Conservation (phyloP, 2,113 vertebrate genomes). For the Polypterus senegalus region DNA sequence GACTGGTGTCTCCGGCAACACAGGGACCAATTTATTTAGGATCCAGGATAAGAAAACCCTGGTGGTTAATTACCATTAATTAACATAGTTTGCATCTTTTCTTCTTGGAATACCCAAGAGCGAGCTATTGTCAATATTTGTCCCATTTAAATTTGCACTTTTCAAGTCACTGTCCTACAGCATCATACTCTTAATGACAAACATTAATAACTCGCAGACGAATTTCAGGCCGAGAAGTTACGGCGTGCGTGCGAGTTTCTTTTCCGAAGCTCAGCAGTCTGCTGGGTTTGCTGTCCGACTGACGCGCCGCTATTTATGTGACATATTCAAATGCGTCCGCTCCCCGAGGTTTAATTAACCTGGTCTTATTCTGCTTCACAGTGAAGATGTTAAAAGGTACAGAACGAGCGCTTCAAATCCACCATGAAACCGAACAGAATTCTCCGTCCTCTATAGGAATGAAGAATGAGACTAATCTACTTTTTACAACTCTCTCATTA, state of each 20-base stretch:
- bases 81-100: constrained; percentile 68
- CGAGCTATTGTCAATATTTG: constrained; percentile 62
- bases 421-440: constrained; percentile 20
- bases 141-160: constrained; percentile 48
- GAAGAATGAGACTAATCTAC: constrained; percentile 20
- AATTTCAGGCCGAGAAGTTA: constrained; percentile 14
- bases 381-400: constrained; percentile 41
- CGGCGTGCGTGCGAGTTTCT: background rate
- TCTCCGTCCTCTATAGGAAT: constrained; percentile 21
- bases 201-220: constrained; percentile 49
- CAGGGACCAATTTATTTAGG: constrained; percentile 65
- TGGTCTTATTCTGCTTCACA: constrained; percentile 45
- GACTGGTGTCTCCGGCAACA: constrained; percentile 57
- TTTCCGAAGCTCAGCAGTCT: constrained; percentile 22
- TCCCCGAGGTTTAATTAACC: constrained; percentile 62
- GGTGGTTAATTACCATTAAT: constrained; percentile 72
- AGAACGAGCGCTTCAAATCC: constrained; percentile 11
- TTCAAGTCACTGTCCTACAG: constrained; percentile 45
- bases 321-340: constrained; percentile 47
- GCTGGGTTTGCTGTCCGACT: constrained; percentile 35
- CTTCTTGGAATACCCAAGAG: constrained; percentile 50
- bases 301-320: constrained; percentile 41
- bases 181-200: constrained; percentile 46
- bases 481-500: constrained; percentile 38
- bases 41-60: constrained; percentile 55